phyloP scores from a whole-genome alignment of 2,113 vertebrate genomes.

The Osmerus eperlanus region DNA sequence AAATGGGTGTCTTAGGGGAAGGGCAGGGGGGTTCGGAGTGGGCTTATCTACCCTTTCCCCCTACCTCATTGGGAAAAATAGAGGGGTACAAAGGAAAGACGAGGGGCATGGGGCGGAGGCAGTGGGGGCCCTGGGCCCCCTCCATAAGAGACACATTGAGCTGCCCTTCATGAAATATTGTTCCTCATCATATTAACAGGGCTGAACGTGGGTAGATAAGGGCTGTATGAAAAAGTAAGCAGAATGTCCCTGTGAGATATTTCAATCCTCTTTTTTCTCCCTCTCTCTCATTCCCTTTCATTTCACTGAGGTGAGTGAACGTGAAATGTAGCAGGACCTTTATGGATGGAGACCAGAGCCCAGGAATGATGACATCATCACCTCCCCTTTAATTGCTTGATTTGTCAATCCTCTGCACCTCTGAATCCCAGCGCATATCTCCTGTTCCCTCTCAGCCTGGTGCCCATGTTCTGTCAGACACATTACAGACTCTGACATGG shows the following conservation, averaged over 20 bases:
- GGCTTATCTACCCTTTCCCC: conserved; percentile 70
- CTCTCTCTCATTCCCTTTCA: conserved; percentile 29
- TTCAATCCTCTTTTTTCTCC: conserved; percentile 60
- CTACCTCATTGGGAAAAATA: conserved; percentile 71
- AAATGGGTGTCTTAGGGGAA: conserved; percentile 20
- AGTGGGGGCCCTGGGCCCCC: conserved; percentile 64
- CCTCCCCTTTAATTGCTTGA: conserved; percentile 66
- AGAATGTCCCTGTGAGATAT: conserved; percentile 70
- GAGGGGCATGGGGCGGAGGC: conserved; percentile 69
- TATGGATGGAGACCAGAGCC: conserved; percentile 40
- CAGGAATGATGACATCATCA: conserved; percentile 74
- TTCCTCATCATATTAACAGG: conserved; percentile 86
- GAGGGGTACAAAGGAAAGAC: conserved; percentile 80
- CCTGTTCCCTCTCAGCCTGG: conserved; percentile 17
- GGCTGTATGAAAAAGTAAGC: conserved; percentile 75
- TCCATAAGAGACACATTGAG: conserved; percentile 73
- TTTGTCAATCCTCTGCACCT: conserved; percentile 62
- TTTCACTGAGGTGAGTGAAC: conserved; percentile 59
- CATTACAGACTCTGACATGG: conserved; percentile 32
- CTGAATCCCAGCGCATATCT: conserved; percentile 17
- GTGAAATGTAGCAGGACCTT: conserved; percentile 63
- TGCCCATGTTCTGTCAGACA: conserved; percentile 40
- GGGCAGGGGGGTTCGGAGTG: conserved; percentile 47
- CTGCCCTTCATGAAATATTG: conserved; percentile 82
- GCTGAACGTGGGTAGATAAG: conserved; percentile 80